These are phyloP conservation scores for Strix aluco DNA, from an alignment of 2,113 vertebrate species.

Conservation along the genomic window DNA sequence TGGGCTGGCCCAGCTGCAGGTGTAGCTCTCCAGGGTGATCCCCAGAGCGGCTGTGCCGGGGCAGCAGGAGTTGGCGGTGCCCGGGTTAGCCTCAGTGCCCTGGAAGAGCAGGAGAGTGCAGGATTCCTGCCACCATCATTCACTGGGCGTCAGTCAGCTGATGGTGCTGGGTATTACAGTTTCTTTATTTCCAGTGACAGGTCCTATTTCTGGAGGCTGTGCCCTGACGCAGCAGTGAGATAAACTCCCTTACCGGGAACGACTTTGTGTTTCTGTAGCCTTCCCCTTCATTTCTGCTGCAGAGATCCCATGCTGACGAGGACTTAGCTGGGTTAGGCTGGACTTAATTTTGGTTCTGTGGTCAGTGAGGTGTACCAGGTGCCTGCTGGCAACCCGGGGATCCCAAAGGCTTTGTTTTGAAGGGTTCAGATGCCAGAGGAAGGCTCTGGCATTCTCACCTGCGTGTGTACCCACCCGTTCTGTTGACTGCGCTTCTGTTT, in stretches of 20 bases:
- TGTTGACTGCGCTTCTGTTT: not conserved
- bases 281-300: not conserved
- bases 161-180: not conserved
- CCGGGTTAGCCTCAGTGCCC: not conserved
- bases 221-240: not conserved
- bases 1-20: not conserved
- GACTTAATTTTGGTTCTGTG: not conserved
- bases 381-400: not conserved
- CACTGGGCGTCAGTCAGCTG: not conserved
- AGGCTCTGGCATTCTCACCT: not conserved
- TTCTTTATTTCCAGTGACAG: not conserved
- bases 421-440: not conserved
- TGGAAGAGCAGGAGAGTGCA: not conserved
- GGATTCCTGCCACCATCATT: not conserved
- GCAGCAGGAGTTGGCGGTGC: accelerated
- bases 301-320: accelerated
- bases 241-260: not conserved
- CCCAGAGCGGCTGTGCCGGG: not conserved
- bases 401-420: not conserved
- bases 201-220: not conserved
- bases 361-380: not conserved
- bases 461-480: accelerated
- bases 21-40: not conserved
- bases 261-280: not conserved
- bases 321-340: not conserved